These are phyloP conservation scores for Pocillopora damicornis DNA, from an alignment of 64 coral and sea anemone genomes.

Conservation along the genomic window DNA sequence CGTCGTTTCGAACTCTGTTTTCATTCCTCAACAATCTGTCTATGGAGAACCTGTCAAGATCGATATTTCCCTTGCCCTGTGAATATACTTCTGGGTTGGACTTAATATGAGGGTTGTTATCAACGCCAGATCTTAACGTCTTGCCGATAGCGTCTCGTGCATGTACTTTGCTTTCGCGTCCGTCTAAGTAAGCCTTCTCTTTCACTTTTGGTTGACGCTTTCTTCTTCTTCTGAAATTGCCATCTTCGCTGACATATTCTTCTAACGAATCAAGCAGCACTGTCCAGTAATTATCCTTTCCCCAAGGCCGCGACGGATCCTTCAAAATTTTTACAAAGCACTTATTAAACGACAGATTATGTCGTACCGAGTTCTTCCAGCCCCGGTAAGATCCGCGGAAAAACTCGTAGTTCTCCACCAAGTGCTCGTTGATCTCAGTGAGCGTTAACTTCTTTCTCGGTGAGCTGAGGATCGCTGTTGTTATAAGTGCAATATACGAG, in stretches of 20 bases:
- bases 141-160: not conserved
- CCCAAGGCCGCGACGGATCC: constrained; percentile 94
- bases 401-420: constrained; percentile 92
- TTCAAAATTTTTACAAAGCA: constrained; percentile 95
- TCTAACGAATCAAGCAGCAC: constrained; percentile 69
- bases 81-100: not conserved
- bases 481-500: constrained; percentile 94
- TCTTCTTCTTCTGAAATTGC: constrained; percentile 80
- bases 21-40: constrained; percentile 20
- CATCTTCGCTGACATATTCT: constrained; percentile 84
- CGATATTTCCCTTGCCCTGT: constrained; percentile 32
- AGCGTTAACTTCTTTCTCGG: constrained; percentile 85
- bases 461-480: constrained; percentile 94
- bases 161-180: not conserved
- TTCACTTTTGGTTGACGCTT: constrained; percentile 69
- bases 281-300: constrained; percentile 98
- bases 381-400: constrained; percentile 91
- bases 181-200: constrained; percentile 3
- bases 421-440: constrained; percentile 94
- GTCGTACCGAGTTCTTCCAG: constrained; percentile 96
- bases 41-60: constrained; percentile 36
- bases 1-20: constrained; percentile 3
- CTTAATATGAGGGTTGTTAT: not conserved
- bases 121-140: not conserved
- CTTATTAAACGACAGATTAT: constrained; percentile 98